Evolutionary conservation across 2,888 invertebrate genomes (phyloP).

Genomic region (Napeogenes inachia): DNA sequence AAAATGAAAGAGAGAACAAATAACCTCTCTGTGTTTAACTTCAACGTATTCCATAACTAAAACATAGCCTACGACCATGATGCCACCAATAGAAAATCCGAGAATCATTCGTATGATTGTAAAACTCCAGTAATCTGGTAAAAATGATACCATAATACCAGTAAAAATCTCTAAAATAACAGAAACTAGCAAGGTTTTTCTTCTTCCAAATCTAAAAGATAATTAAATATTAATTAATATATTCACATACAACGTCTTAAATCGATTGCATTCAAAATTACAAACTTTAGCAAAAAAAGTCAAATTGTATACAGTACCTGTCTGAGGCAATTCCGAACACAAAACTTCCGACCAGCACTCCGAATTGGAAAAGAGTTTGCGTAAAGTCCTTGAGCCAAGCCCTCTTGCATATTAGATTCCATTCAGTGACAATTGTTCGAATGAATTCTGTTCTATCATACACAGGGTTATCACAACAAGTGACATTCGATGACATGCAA

Average conservation of each 20-base stretch:
- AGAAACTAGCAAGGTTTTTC: slow-evolving; percentile 81
- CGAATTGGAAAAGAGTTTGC: slow-evolving; percentile 85
- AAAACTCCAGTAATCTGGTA: slow-evolving; percentile 80
- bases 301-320: slow-evolving; percentile 62
- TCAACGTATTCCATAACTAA: slow-evolving; percentile 82
- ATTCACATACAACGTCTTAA: neutral
- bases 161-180: slow-evolving; percentile 82
- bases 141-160: slow-evolving; percentile 82
- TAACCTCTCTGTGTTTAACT: slow-evolving; percentile 61
- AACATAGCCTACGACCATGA: slow-evolving; percentile 79
- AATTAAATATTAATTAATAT: neutral
- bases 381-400: slow-evolving; percentile 81
- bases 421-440: slow-evolving; percentile 84
- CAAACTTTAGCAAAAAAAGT: neutral
- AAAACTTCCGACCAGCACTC: slow-evolving; percentile 83
- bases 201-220: slow-evolving; percentile 82
- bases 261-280: neutral
- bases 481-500: slow-evolving; percentile 44
- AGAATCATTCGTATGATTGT: slow-evolving; percentile 81
- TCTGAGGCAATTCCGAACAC: slow-evolving; percentile 84
- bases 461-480: slow-evolving; percentile 73
- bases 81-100: slow-evolving; percentile 86
- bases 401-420: slow-evolving; percentile 83
- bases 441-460: slow-evolving; percentile 80
- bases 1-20: slow-evolving; percentile 80